Conservation (phyloP, 1,140 invertebrate genomes). For the Drosophila sturtevanti region DNA sequence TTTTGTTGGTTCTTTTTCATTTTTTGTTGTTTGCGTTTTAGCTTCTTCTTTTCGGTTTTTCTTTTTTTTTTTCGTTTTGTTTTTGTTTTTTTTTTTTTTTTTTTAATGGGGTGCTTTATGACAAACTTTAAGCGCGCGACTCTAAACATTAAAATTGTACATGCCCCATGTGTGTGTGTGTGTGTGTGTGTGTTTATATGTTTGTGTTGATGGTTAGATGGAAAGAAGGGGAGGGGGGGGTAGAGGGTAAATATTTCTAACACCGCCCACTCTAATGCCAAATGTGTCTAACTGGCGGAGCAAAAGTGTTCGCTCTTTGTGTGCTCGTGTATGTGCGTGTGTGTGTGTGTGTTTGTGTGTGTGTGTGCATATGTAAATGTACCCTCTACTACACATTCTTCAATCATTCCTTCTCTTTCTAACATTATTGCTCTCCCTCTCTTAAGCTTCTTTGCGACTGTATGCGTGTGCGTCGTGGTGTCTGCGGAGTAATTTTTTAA, state of each 20-base stretch:
- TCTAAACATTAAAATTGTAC: conserved; percentile 71
- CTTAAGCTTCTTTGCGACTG: conserved; percentile 16
- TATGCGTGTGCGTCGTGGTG: conserved; percentile 56
- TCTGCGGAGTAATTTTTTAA: conserved; percentile 82
- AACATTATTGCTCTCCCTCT: neutral
- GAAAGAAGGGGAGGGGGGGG: neutral
- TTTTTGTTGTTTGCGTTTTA: conserved; percentile 11
- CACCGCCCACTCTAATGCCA: conserved; percentile 80
- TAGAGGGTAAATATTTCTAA: conserved; percentile 64
- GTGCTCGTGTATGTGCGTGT: conserved; percentile 24
- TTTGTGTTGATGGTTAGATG: too few species aligned
- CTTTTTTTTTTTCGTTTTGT: conserved; percentile 19
- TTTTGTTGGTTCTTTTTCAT: neutral
- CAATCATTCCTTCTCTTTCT: conserved; percentile 13
- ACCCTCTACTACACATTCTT: neutral
- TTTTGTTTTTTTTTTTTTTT: conserved; percentile 41
- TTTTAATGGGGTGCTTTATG: conserved; percentile 82
- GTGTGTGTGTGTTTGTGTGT: conserved; percentile 19
- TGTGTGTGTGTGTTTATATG: conserved; percentile 4
- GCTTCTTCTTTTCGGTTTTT: conserved; percentile 22
- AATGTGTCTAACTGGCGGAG: conserved; percentile 53
- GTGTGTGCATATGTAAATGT: conserved; percentile 49
- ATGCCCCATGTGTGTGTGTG: conserved; percentile 38
- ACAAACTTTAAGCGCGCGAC: conserved; percentile 76
- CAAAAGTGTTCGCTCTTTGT: conserved; percentile 8